Conservation (phyloP, 1,140 invertebrate genomes). For the Trichogramma pretiosum region DNA sequence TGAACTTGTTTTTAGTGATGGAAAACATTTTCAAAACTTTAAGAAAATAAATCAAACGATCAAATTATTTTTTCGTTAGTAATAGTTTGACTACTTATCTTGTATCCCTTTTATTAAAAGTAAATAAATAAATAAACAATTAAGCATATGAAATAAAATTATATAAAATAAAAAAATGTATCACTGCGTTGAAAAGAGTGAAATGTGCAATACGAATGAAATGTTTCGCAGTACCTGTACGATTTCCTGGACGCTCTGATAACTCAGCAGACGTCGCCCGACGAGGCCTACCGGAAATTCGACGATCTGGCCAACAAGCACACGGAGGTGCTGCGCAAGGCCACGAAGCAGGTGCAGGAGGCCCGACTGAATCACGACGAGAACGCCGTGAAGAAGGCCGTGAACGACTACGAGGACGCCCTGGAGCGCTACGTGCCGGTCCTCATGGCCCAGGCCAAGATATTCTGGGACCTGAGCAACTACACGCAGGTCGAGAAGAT, state of each 20-base stretch:
- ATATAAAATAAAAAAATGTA: too few relatives aligned
- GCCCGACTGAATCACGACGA: slow-evolving; percentile 80
- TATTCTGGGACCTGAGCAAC: slow-evolving; percentile 97
- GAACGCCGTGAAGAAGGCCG: slow-evolving; percentile 77
- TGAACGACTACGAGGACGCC: slow-evolving; percentile 89
- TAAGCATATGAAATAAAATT: too few relatives aligned
- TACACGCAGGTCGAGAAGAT: slow-evolving; percentile 91
- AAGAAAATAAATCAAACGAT: too few relatives aligned
- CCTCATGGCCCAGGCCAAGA: slow-evolving; percentile 97
- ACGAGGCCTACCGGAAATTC: slow-evolving; percentile 94
- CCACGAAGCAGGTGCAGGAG: slow-evolving; percentile 90
- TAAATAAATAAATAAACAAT: too few relatives aligned
- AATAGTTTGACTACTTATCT: too few relatives aligned
- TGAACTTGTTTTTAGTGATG: too few relatives aligned
- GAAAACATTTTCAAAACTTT: too few relatives aligned
- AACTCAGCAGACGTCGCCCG: slow-evolving; percentile 92
- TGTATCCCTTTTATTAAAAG: too few relatives aligned
- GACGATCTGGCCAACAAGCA: slow-evolving; percentile 90
- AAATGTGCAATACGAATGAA: too few relatives aligned
- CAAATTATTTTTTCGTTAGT: too few relatives aligned
- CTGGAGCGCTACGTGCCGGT: slow-evolving; percentile 87
- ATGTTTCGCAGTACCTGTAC: slow-evolving; percentile 83
- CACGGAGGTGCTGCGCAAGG: slow-evolving; percentile 81
- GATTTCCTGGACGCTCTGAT: slow-evolving; percentile 91
- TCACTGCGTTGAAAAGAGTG: too few relatives aligned